These are phyloP conservation scores for Pipistrellus nathusii DNA, from an alignment of 2,797 vertebrate genomes.

Conservation along the genomic window DNA sequence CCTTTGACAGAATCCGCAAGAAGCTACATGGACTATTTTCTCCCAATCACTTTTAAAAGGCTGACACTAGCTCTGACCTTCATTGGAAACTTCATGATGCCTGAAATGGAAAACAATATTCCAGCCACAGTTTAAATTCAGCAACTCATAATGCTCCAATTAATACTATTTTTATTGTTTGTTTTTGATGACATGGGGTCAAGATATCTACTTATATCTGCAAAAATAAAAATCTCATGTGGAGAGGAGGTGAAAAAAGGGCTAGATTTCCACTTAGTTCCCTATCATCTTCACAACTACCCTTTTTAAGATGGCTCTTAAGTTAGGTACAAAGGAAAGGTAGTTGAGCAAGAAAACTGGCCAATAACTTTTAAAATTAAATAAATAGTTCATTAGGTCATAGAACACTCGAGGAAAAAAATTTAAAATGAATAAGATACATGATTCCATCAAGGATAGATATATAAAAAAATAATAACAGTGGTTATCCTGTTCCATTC, in stretches of 20 bases:
- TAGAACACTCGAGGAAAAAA: neutral
- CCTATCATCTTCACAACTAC: neutral
- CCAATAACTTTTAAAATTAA: neutral
- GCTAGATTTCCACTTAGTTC: neutral
- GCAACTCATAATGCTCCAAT: neutral
- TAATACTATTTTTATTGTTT: neutral
- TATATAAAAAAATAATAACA: neutral
- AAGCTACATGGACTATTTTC: neutral
- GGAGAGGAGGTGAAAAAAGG: neutral
- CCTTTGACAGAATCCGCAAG: neutral
- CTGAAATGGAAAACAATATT: neutral
- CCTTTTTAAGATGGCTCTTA: neutral
- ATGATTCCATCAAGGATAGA: neutral
- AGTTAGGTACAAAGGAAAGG: neutral
- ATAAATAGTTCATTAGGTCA: neutral
- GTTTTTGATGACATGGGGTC: neutral
- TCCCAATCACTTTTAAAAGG: neutral
- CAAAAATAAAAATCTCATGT: neutral
- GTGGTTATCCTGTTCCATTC: neutral
- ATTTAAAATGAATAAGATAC: neutral
- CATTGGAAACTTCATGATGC: neutral
- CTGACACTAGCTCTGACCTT: neutral
- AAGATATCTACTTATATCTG: neutral
- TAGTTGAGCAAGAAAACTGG: neutral
- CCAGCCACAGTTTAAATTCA: neutral